Percentiles rank a stretch among this genome's conserved stretches.
Evolutionary conservation across 2,797 vertebrate species (phyloP).

Genomic region (Echeneis naucrates): DNA sequence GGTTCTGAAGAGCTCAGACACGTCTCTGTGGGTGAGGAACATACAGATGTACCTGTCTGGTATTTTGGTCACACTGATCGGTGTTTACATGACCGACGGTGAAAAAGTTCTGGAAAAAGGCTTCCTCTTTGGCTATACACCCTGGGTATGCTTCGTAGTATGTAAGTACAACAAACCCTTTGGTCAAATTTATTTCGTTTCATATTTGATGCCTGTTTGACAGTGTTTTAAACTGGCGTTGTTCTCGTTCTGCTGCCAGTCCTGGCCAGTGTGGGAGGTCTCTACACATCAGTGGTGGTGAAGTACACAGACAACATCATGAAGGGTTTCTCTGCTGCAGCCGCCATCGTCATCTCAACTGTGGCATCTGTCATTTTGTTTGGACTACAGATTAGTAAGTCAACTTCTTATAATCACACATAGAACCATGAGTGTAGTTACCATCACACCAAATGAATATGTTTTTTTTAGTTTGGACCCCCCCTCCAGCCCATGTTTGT

Average conservation of each 20-base stretch:
- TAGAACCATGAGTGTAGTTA: too few relatives aligned
- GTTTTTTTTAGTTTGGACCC: too few relatives aligned
- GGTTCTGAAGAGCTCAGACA: slow-evolving; percentile 97
- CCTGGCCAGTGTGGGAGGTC: slow-evolving; percentile 93
- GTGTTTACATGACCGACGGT: slow-evolving; percentile 89
- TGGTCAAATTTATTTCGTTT: too few relatives aligned
- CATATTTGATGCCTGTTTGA: neutral
- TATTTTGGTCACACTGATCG: slow-evolving; percentile 90
- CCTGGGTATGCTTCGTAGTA: slow-evolving; percentile 92
- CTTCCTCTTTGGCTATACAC: slow-evolving; percentile 96
- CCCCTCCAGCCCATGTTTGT: too few relatives aligned
- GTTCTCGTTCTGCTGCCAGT: slow-evolving; percentile 79
- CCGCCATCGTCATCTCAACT: slow-evolving; percentile 95
- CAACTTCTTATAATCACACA: neutral
- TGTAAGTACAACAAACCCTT: slow-evolving; percentile 86
- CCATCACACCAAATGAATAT: too few relatives aligned
- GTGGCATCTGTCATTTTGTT: slow-evolving; percentile 94
- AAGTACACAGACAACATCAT: slow-evolving; percentile 99
- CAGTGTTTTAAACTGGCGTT: slow-evolving; percentile 1
- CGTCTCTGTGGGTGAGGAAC: slow-evolving; percentile 98
- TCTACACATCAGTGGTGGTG: slow-evolving; percentile 97
- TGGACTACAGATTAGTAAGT: slow-evolving; percentile 96
- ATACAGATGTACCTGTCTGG: slow-evolving; percentile 99
- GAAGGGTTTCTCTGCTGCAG: slow-evolving; percentile 98
- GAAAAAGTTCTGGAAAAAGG: slow-evolving; percentile 90